Conservation (phyloP, 2,797 vertebrate genomes). For the Diplodus sargus region DNA sequence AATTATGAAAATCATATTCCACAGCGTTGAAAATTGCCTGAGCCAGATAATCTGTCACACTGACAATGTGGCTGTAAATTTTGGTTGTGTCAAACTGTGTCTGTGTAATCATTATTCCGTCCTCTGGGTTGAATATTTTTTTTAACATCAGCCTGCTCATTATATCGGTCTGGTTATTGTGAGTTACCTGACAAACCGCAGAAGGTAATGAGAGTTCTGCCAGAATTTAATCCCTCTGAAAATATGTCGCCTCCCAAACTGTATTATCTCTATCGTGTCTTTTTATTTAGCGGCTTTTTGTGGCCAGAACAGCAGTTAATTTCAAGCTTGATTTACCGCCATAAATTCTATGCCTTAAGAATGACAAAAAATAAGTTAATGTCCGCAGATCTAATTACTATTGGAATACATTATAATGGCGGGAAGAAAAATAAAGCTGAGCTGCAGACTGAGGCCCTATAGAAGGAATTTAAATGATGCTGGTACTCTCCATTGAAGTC, state of each 20-base stretch:
- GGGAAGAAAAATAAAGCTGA: conserved; percentile 6
- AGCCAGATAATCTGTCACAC: conserved; percentile 13
- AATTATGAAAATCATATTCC: conserved; percentile 39
- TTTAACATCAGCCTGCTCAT: conserved; percentile 27
- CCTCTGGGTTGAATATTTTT: neutral
- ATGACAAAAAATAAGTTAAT: conserved; percentile 33
- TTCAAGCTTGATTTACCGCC: conserved; percentile 57
- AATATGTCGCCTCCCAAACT: conserved; percentile 21
- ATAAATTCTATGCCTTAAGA: conserved; percentile 44
- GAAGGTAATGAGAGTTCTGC: conserved; percentile 27
- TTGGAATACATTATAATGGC: conserved; percentile 27
- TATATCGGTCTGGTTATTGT: conserved; percentile 42
- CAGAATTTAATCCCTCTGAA: conserved; percentile 40
- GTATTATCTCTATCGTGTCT: conserved; percentile 36
- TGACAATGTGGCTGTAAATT: conserved; percentile 6
- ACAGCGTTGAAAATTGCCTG: conserved; percentile 3
- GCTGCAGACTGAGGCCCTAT: conserved; percentile 3
- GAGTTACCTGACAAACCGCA: conserved; percentile 31
- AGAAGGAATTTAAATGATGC: conserved; percentile 21
- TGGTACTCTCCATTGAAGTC: conserved; percentile 11
- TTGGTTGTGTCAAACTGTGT: conserved; percentile 3
- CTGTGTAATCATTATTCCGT: conserved; percentile 7
- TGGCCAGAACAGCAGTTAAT: conserved; percentile 34
- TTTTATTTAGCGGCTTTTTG: conserved; percentile 36
- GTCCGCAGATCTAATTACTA: conserved; percentile 49